Evolutionary conservation across 2,888 invertebrate species (phyloP).

Genomic region (Melipona beecheii): DNA sequence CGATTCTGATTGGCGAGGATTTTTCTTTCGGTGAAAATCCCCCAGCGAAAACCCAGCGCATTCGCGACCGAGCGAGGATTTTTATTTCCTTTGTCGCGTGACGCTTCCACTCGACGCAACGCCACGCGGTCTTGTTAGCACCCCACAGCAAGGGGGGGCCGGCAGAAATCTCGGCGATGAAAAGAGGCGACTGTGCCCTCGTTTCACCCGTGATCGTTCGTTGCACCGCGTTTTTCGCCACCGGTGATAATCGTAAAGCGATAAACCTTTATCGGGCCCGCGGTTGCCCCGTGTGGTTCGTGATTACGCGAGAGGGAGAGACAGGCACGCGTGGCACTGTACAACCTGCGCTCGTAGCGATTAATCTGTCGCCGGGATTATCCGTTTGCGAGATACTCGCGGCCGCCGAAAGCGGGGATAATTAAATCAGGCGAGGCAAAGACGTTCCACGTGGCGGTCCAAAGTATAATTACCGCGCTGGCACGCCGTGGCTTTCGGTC

Average conservation of each 20-base stretch:
- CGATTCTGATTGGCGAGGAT: conserved; percentile 19
- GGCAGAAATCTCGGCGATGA: neutral
- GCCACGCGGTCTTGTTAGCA: conserved; percentile 39
- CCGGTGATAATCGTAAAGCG: no score
- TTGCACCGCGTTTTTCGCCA: conserved; percentile 28
- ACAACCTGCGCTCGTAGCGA: conserved; percentile 39
- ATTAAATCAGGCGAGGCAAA: conserved; percentile 41
- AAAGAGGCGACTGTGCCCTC: conserved; percentile 40
- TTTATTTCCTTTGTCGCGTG: conserved; percentile 44
- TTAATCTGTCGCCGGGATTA: conserved; percentile 51
- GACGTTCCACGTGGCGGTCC: conserved; percentile 23
- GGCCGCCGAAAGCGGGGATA: conserved; percentile 37
- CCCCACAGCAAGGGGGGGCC: neutral
- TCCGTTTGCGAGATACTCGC: conserved; percentile 28
- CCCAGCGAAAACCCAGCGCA: neutral
- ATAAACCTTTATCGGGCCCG: conserved; percentile 9
- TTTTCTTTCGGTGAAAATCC: conserved; percentile 18
- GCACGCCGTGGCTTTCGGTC: conserved; percentile 20
- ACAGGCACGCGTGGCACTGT: conserved; percentile 33
- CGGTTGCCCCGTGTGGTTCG: conserved; percentile 3
- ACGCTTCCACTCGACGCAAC: conserved; percentile 23
- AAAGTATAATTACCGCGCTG: conserved; percentile 36
- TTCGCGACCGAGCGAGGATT: neutral
- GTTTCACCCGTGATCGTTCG: conserved; percentile 7
- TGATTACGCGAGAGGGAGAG: conserved; percentile 33